Conservation (phyloP, 2,113 vertebrate genomes). For the Gallinago media region DNA sequence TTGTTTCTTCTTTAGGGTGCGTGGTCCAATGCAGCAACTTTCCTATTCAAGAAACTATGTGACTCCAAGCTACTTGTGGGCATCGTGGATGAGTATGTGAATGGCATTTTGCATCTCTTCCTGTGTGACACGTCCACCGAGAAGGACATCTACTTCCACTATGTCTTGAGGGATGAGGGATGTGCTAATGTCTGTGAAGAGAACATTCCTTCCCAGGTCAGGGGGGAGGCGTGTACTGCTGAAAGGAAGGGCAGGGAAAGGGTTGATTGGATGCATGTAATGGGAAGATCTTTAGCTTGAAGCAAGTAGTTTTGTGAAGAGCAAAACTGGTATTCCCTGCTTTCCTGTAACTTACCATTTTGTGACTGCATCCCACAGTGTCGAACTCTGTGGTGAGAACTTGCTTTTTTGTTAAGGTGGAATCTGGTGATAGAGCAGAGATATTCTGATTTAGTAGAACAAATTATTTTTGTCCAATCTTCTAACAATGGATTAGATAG, state of each 20-base stretch:
- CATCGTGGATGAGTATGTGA: constrained; percentile 82
- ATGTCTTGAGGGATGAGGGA: constrained; percentile 77
- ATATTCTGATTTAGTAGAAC: neutral
- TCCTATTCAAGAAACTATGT: constrained; percentile 84
- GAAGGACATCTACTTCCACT: constrained; percentile 88
- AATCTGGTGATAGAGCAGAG: neutral
- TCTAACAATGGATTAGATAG: neutral
- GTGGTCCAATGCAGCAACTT: constrained; percentile 82
- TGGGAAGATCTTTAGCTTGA: neutral
- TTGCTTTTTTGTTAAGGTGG: neutral
- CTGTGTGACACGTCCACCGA: constrained; percentile 89
- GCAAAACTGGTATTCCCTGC: neutral
- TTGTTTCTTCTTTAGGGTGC: constrained; percentile 69
- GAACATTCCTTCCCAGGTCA: constrained; percentile 75
- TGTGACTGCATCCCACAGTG: neutral
- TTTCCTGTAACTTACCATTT: neutral
- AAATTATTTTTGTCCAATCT: neutral
- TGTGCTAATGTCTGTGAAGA: constrained; percentile 77
- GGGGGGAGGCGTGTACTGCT: neutral
- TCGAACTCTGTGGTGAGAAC: neutral
- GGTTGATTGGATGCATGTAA: neutral
- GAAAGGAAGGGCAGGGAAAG: neutral
- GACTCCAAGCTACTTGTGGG: constrained; percentile 83
- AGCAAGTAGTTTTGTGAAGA: neutral
- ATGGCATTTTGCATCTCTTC: constrained; percentile 86